Evolutionary conservation across 2,113 vertebrate species (phyloP).

Genomic region (Ia io): DNA sequence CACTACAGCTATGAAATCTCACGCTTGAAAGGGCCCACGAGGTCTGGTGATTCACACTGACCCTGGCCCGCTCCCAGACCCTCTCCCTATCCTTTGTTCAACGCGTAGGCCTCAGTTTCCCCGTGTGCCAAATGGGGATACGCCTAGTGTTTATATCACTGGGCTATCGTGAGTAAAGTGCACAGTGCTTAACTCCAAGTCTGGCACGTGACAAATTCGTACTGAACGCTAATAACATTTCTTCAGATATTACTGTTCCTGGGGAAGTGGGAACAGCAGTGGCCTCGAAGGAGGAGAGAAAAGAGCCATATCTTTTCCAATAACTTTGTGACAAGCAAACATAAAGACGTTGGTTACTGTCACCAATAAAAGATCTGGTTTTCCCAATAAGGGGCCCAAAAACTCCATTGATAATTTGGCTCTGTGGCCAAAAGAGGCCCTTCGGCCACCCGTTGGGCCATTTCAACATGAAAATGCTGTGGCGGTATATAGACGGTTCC

Average conservation of each 20-base stretch:
- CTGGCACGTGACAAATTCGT: rapidly evolving
- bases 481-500: rapidly evolving
- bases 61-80: not conserved
- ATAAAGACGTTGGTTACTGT: not conserved
- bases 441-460: not conserved
- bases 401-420: not conserved
- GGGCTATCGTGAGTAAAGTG: rapidly evolving
- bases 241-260: rapidly evolving
- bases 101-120: not conserved
- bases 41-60: not conserved
- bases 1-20: not conserved
- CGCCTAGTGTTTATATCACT: not conserved
- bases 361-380: not conserved
- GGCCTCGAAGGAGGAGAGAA: too few species aligned
- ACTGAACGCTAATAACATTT: rapidly evolving
- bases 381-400: not conserved
- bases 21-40: rapidly evolving
- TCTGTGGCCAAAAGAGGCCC: not conserved
- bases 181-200: not conserved
- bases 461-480: not conserved
- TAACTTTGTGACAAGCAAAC: not conserved
- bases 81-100: not conserved
- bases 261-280: rapidly evolving
- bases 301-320: rapidly evolving
- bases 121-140: rapidly evolving